Evolutionary conservation across 2,888 invertebrate species (phyloP), one percentile per base, ranked within the genome.

Genomic region (Mechanitis mazaeus): DNA sequence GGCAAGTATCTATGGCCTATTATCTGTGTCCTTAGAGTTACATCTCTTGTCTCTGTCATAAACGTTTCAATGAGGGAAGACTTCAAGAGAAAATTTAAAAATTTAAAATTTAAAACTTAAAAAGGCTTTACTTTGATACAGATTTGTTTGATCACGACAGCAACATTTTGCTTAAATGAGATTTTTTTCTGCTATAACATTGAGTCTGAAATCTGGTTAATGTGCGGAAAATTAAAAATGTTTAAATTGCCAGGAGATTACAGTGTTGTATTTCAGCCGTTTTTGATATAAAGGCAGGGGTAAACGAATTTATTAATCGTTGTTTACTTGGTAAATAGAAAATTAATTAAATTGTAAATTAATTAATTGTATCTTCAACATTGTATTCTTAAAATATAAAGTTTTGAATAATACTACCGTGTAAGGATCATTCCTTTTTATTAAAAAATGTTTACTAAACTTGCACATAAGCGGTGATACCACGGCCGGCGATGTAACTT

Each of bases 201-300:
- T 81, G 81, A 75, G 78, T 71, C 74, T 75, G 80, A 83, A 79
- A 78, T 76, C 77, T 80, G 81, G 71, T 76, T 78, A 82, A 79
- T 81, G 75, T 76, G 81, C 80, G 80, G 84, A 85, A 85, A 84
- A 85, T 86, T 83, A 84, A 82, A 20, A 83, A 78, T 74, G 78
- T 78, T 47, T 75, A 77, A 78, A 81, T 78, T 69, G 79, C 72
- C 70, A 38, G 72, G 79, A 74, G 77, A 74, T 75, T 77, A 78
- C 76, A 75, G 76, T 81, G 79, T 56, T 68, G 60, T 60, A 61
- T 67, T 78, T 75, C 78, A 73, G 73, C 74, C 72, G 69, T 75
- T 75, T 68, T 68, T 71, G 75, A 72, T 76, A 79, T 77, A 79
- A 79, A 71, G 79, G 64, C 69, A 20, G 69, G 70, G 69, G 69